phyloP scores from a whole-genome alignment of 2,797 vertebrate genomes.

The Lepilemur septentrionalis region DNA sequence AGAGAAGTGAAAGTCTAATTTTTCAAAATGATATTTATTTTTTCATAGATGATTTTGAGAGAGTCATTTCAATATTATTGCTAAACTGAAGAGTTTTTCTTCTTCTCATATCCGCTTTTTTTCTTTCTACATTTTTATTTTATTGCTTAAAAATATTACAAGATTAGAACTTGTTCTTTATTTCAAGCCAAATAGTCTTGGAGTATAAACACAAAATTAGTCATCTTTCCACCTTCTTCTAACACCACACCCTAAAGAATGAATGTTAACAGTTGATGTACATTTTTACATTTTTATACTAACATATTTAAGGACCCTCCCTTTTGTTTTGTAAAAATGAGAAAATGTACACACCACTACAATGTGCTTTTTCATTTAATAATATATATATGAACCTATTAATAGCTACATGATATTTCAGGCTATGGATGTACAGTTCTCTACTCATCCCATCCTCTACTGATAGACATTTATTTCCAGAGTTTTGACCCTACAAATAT shows the following conservation, averaged over 20 bases:
- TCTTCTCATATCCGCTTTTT: not conserved
- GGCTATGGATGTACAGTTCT: not conserved
- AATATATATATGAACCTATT: not conserved
- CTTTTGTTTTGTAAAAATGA: not conserved
- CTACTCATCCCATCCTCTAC: not conserved
- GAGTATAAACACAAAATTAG: not conserved
- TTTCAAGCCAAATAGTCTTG: not conserved
- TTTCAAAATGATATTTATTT: not conserved
- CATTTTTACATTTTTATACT: not conserved
- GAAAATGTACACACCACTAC: not conserved
- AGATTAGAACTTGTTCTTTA: not conserved
- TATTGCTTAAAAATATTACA: not conserved
- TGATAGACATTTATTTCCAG: not conserved
- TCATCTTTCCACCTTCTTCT: not conserved
- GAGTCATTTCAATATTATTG: not conserved
- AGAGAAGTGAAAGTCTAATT: not conserved
- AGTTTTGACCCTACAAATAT: not conserved
- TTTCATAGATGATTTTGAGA: not conserved
- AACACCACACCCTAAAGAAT: not conserved
- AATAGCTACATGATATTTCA: not conserved
- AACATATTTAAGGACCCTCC: not conserved
- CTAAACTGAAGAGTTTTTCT: not conserved
- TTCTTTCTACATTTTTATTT: not conserved
- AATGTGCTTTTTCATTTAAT: not conserved
- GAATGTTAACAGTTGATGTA: not conserved